These are phyloP conservation scores for Ciconia maguari DNA, from an alignment of 2,113 vertebrate genomes.

Conservation along the genomic window DNA sequence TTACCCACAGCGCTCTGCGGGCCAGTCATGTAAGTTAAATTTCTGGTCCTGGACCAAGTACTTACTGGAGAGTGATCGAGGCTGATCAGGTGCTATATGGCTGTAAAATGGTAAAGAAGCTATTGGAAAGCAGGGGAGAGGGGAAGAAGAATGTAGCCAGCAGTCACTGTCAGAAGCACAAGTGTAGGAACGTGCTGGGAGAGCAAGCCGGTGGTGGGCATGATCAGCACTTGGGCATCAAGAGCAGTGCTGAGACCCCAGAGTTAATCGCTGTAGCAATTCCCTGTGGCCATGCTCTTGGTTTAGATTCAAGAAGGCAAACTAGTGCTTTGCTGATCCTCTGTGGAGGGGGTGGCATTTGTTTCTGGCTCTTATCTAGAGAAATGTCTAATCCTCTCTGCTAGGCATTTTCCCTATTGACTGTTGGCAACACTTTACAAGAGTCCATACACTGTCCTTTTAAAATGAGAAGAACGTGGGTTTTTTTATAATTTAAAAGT, in stretches of 20 bases:
- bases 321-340: neutral
- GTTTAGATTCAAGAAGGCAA: neutral
- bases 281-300: accelerated
- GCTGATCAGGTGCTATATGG: neutral
- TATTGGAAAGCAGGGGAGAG: neutral
- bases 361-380: neutral
- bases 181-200: neutral
- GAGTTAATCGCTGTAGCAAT: neutral
- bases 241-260: neutral
- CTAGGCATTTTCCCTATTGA: neutral
- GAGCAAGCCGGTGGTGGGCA: neutral
- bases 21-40: neutral
- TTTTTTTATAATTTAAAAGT: neutral
- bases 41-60: neutral
- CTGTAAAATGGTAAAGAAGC: neutral
- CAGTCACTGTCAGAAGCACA: neutral
- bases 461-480: neutral
- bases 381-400: neutral
- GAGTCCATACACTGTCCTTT: neutral
- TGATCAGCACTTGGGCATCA: neutral
- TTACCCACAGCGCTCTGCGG: neutral
- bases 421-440: neutral
- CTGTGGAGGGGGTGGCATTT: neutral
- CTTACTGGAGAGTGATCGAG: neutral
- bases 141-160: neutral